A percentile compares a stretch with the other conserved stretches of the same genome.
Conservation (phyloP, 2,113 vertebrate species). For the Forbesichthys agassizii region DNA sequence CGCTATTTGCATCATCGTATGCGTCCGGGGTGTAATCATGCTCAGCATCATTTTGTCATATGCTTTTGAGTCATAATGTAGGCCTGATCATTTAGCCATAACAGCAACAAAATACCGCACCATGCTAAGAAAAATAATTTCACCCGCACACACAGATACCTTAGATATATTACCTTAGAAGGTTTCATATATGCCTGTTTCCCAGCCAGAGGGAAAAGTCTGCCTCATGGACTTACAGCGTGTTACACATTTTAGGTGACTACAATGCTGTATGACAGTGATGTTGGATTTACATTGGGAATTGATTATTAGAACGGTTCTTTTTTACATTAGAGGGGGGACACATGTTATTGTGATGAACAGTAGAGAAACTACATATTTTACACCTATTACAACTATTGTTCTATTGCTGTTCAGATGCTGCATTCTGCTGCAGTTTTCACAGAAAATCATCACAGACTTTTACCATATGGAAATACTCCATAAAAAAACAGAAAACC, state of each 20-base stretch:
- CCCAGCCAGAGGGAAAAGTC: neutral
- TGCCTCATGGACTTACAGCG: too few species aligned
- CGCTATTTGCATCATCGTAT: slow-evolving; percentile 3
- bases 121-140: neutral
- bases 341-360: neutral
- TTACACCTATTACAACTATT: neutral
- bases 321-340: neutral
- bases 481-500: neutral
- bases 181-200: slow-evolving; percentile 22
- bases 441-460: too few species aligned
- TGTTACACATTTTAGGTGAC: too few species aligned
- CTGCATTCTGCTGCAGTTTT: too few species aligned
- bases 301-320: too few species aligned
- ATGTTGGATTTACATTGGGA: too few species aligned
- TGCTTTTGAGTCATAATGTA: slow-evolving; percentile 46
- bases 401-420: too few species aligned
- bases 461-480: too few species aligned
- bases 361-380: neutral
- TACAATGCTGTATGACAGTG: too few species aligned
- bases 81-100: slow-evolving; percentile 27
- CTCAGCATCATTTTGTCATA: slow-evolving; percentile 17
- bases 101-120: slow-evolving; percentile 9
- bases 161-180: slow-evolving; percentile 30
- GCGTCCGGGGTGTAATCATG: neutral
- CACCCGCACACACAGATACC: slow-evolving; percentile 1